Base-by-base conservation (phyloP, 2,797 vertebrate species). In the Mycteria americana region DNA sequence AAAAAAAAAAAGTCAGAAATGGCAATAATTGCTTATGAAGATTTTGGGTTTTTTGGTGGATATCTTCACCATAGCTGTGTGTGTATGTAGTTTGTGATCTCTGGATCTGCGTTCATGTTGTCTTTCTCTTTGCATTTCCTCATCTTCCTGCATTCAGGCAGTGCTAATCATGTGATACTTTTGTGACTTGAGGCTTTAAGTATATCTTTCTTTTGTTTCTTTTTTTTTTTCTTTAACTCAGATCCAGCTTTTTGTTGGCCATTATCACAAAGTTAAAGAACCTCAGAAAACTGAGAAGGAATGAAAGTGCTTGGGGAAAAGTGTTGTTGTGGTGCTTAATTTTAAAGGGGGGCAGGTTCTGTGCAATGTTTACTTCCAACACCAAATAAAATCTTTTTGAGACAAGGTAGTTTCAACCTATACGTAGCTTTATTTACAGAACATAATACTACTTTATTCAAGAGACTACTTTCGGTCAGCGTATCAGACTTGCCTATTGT, bases 101-200 rank as follows among this genome's bases (percentile, higher is more conserved):
- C 24, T 59, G 69, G 31, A 56, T 72, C 79, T 70, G 50, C 3
- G 0, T 72, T 74, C 4, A 0, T 68, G 24, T 39, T 79, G 37
- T 41, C 64, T 65, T 85, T 93, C 30, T 84, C 59, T 91, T 93
- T 88, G 69, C 15, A 7, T 87, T 96, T 95, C 80, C 65, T 85
- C 28, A 17, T 88, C 51, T 90, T 85, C 31, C n/a, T 2, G 1
- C 30, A 30, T 53, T 54, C 51, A 76, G 69, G 59, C 89, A 63
- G 0, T 30, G 30, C 27, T 88, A 35, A 74, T 86, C 73, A 84
- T 84, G 63, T 94, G 92, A 88, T 59, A 43, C 28, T 74, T 93
- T 4, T 35, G 63, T 95, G 83, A 93, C 60, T 81, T 84, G 25
- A 84, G n/a, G 43, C 43, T 72, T 51, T 31, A 85, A n/a, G 43